Percentiles rank a stretch among this genome's conserved stretches.
Conservation (phyloP, 1,140 invertebrate genomes). For the Choristoneura fumiferana region DNA sequence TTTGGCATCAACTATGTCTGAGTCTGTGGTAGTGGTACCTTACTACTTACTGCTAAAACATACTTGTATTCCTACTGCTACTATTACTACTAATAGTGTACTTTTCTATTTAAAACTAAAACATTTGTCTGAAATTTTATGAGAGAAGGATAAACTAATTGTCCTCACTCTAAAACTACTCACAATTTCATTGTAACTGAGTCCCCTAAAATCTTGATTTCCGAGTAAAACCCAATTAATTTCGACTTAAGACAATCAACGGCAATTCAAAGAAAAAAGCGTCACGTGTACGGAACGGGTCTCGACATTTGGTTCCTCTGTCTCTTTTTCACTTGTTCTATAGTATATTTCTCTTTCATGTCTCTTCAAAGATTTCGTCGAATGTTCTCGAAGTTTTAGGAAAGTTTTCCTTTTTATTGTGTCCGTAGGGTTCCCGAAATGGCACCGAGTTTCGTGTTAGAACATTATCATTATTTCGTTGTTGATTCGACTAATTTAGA, state of each 20-base stretch:
- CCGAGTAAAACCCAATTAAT: neutral
- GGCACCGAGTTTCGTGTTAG: constrained; percentile 2
- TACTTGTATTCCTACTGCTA: no score
- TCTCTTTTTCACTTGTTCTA: neutral
- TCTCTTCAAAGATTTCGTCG: constrained; percentile 8
- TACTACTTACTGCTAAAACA: no score
- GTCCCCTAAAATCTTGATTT: neutral
- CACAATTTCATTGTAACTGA: no score
- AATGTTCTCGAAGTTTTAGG: neutral
- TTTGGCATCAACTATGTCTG: no score
- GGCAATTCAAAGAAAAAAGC: neutral
- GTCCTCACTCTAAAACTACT: no score
- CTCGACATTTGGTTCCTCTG: neutral
- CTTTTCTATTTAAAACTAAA: no score
- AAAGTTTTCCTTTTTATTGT: constrained; percentile 17
- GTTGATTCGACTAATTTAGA: constrained; percentile 4
- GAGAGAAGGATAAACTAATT: no score
- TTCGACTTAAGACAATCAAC: constrained; percentile 4
- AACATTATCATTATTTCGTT: neutral
- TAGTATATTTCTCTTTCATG: neutral
- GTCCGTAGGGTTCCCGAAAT: neutral
- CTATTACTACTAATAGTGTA: no score
- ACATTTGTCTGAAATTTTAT: no score
- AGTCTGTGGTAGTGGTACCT: no score
- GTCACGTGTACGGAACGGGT: constrained; percentile 11